phyloP scores from a whole-genome alignment of 2,797 vertebrate species.

The Sebastes ruberrimus region DNA sequence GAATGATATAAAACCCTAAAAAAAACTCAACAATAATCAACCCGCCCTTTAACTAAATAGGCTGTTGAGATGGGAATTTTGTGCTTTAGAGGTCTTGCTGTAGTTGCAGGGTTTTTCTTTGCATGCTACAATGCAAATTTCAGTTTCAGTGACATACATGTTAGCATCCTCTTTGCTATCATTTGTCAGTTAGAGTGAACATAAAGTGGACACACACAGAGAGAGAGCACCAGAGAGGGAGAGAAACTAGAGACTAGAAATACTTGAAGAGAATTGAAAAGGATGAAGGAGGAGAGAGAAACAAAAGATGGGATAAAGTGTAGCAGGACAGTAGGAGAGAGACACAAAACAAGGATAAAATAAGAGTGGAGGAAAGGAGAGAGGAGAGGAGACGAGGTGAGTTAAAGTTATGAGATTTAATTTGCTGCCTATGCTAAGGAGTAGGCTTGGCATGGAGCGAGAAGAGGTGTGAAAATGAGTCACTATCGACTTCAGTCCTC shows the following conservation, averaged over 20 bases:
- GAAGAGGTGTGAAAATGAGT: conserved; percentile 57
- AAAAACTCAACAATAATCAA: no score
- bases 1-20: no score
- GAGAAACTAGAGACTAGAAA: neutral
- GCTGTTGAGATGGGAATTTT: neutral
- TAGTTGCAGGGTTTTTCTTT: neutral
- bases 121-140: neutral
- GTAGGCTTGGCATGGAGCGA: conserved; percentile 28
- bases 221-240: neutral
- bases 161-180: neutral
- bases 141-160: neutral
- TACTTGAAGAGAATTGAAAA: neutral
- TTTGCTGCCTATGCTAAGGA: conserved; percentile 28
- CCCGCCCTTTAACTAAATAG: neutral
- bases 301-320: neutral
- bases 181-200: neutral
- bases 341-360: neutral
- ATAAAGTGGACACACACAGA: neutral
- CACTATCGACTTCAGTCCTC: conserved; percentile 41
- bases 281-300: neutral
- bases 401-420: conserved; percentile 30
- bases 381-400: neutral
- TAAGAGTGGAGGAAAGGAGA: neutral
- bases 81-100: neutral
- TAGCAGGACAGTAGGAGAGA: neutral